Conservation (phyloP, 2,888 invertebrate genomes). For the Caenorhabditis zanzibari region DNA sequence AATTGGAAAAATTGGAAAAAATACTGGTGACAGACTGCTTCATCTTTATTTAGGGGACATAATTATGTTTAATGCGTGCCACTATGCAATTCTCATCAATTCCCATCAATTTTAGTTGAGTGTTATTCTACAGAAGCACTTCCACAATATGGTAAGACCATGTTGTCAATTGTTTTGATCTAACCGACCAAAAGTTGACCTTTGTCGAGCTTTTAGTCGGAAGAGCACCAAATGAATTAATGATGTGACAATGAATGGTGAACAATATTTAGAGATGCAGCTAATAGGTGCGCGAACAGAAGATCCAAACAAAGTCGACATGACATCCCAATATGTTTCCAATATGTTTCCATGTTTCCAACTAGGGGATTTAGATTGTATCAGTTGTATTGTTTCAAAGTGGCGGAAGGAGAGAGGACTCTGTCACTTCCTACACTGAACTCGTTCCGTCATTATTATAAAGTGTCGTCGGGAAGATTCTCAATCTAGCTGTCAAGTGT, state of each 20-base stretch:
- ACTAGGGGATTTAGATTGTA: slow-evolving; percentile 41
- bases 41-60: slow-evolving; percentile 26
- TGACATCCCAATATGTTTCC: slow-evolving; percentile 3
- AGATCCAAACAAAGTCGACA: slow-evolving; percentile 23
- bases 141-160: slow-evolving; percentile 45
- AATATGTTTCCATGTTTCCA: slow-evolving; percentile 9
- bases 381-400: slow-evolving; percentile 54
- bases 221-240: slow-evolving; percentile 49
- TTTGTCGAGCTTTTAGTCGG: slow-evolving; percentile 57
- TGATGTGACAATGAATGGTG: slow-evolving; percentile 59
- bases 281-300: slow-evolving; percentile 59
- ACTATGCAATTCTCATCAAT: background rate
- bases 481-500: slow-evolving; percentile 64
- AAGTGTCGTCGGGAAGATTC: slow-evolving; percentile 49
- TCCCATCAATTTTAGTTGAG: slow-evolving; percentile 35
- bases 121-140: slow-evolving; percentile 20
- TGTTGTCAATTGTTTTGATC: slow-evolving; percentile 59
- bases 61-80: slow-evolving; percentile 60
- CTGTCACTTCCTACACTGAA: slow-evolving; percentile 51
- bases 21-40: slow-evolving; percentile 23
- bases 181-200: slow-evolving; percentile 54
- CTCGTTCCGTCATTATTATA: slow-evolving; percentile 64
- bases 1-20: slow-evolving; percentile 24
- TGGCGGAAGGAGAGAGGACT: slow-evolving; percentile 21
- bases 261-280: slow-evolving; percentile 63